Evolutionary conservation across 2,113 vertebrate species (phyloP), one percentile per base, ranked within the genome.

Genomic region (Campylomormyrus numenius): DNA sequence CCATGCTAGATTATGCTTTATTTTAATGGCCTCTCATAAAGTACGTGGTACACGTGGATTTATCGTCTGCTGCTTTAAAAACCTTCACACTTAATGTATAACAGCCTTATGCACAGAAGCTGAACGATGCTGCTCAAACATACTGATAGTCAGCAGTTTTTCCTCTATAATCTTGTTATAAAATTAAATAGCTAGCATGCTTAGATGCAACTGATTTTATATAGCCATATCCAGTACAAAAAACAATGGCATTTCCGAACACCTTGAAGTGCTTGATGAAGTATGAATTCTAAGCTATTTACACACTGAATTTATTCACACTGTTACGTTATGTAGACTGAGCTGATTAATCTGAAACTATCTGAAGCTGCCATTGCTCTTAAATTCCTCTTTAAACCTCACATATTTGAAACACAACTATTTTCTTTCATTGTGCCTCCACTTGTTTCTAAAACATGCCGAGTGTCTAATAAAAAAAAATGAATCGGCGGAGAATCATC

Each of bases 371-470:
- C 35, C 5, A 19, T 77, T 17, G 27, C 74, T 77, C 74, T 2
- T 42, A 42, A 80, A 80, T 19, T 17, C 74, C 35, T 19, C 35
- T 42, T 13, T 42, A 39, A 35, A 42, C 35, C 35, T 5, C 1
- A 0, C 74, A 80, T 42, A 80, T 80, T 80, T 80, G 74, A 80
- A 42, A 42, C 74, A 19, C 1, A 42, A 19, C 13, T 19, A 7
- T 80, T 42, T 80, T 19, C 46, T n/a, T 13, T 49, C 45, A 31
- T 7, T 49, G 24, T 46, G 48, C 11, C n/a, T 27, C 84, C 31
- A 35, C 84, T 85, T 85, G 84, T 85, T 85, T n/a, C 84, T 21
- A 50, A 85, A 85, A 85, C 24, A 49, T 86, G 48, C 45, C 45
- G 10, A 45, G 11, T 50, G 27, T 49, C 84, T 31, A 42, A 53